A percentile compares a stretch with the other conserved stretches of the same genome.
phyloP scores from a whole-genome alignment of 2,797 vertebrate genomes.

The Gallinago nigripennis region DNA sequence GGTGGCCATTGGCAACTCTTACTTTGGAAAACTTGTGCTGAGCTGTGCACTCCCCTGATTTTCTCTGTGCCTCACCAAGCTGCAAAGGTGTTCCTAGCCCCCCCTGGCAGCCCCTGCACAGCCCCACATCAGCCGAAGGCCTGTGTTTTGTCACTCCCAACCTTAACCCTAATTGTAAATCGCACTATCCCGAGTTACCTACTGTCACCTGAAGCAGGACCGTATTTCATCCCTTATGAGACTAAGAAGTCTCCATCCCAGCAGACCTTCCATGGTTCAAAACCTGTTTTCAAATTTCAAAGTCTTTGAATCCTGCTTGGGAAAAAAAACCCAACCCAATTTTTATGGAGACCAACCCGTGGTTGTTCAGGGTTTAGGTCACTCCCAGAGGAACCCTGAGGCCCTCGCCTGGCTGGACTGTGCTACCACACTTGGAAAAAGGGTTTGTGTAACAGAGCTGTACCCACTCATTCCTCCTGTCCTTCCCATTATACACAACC shows the following conservation, averaged over 20 bases:
- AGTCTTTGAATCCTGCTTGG: not conserved
- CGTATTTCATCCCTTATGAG: not conserved
- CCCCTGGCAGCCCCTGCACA: not conserved
- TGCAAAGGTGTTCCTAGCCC: not conserved
- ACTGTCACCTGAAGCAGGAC: not conserved
- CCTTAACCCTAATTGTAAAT: not conserved
- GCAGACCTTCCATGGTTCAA: not conserved
- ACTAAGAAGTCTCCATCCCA: not conserved
- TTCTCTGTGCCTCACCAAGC: not conserved
- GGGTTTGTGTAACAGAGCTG: not conserved
- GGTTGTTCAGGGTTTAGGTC: accelerated
- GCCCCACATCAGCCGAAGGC: not conserved
- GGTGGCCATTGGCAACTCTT: not conserved
- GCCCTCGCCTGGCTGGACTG: not conserved
- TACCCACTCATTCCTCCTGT: accelerated
- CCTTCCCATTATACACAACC: not conserved
- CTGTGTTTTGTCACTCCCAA: not conserved
- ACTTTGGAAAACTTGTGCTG: not conserved
- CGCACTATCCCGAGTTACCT: not conserved
- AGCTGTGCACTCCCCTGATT: not conserved
- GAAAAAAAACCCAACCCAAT: not conserved
- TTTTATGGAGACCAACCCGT: accelerated
- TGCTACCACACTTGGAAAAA: not conserved
- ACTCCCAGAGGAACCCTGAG: not conserved
- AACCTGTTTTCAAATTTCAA: not conserved